phyloP scores from a whole-genome alignment of 1,140 invertebrate genomes.

The Carcinoscorpius rotundicauda region DNA sequence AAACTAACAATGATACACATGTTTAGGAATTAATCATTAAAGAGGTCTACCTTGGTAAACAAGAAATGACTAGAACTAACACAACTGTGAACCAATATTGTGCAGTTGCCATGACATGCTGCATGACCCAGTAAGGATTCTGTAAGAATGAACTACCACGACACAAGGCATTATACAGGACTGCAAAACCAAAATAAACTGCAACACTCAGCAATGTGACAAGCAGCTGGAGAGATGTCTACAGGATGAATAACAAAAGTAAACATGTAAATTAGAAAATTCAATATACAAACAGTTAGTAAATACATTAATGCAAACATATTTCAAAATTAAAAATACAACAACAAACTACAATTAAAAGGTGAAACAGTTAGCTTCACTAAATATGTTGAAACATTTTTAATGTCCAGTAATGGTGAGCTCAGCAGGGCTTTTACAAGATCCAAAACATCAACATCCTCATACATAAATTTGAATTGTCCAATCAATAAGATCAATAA shows the following conservation, averaged over 20 bases:
- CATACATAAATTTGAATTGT: no score
- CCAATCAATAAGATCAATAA: no score
- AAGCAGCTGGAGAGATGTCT: slow-evolving; percentile 75
- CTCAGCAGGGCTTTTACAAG: no score
- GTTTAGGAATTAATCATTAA: no score
- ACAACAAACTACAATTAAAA: no score
- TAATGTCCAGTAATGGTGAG: no score
- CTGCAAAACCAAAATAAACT: slow-evolving; percentile 68
- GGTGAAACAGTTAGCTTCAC: no score
- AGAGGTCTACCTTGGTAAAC: slow-evolving; percentile 62
- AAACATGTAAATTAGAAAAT: slow-evolving; percentile 28
- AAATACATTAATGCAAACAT: slow-evolving; percentile 13
- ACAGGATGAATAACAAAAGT: slow-evolving; percentile 13
- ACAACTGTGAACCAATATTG: slow-evolving; percentile 68
- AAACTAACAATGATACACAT: no score
- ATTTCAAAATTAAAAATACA: background rate
- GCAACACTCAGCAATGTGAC: slow-evolving; percentile 62
- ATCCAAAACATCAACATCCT: no score
- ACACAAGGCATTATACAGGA: slow-evolving; percentile 68
- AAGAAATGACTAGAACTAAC: slow-evolving; percentile 57
- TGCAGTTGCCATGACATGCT: slow-evolving; percentile 54
- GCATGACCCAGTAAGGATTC: slow-evolving; percentile 71
- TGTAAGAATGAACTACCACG: slow-evolving; percentile 47
- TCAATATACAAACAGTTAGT: slow-evolving; percentile 18
- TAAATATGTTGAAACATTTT: no score